Percentiles rank a stretch among this genome's conserved stretches.
Conservation (phyloP, 2,797 vertebrate genomes). For the Chiloscyllium punctatum region DNA sequence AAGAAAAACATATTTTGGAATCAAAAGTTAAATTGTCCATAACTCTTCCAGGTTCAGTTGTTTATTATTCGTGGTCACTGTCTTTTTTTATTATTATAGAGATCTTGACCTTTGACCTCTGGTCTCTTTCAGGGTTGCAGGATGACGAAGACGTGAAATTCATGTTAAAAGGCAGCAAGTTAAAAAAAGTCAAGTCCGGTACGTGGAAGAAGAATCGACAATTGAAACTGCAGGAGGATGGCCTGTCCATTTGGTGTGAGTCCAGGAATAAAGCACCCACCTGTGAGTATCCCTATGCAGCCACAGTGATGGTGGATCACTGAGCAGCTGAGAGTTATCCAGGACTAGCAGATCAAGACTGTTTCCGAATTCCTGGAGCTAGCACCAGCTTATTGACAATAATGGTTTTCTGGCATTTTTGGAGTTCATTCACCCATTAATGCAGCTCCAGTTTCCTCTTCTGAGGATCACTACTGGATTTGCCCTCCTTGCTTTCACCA, state of each 20-base stretch:
- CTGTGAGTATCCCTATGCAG: constrained; percentile 64
- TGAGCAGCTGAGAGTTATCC: neutral
- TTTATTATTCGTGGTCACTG: neutral
- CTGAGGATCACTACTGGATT: neutral
- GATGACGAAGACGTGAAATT: constrained; percentile 76
- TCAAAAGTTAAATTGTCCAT: no score
- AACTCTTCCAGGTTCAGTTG: no score
- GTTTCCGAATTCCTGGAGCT: no score
- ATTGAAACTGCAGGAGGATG: constrained; percentile 80
- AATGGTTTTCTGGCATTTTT: neutral
- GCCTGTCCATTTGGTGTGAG: constrained; percentile 82
- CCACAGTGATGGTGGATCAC: neutral
- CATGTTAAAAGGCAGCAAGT: constrained; percentile 75
- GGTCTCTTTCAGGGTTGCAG: constrained; percentile 60
- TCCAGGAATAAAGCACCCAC: constrained; percentile 69
- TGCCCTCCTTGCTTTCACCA: neutral
- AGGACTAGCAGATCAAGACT: no score
- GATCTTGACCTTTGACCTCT: neutral
- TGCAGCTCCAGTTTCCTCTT: neutral
- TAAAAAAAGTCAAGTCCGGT: constrained; percentile 77
- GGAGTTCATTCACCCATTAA: neutral
- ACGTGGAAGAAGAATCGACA: constrained; percentile 70
- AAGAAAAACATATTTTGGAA: no score
- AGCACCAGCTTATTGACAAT: neutral
- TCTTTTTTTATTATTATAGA: no score